Conservation (phyloP, 2,888 invertebrate species). For the Nymphalis polychloros region DNA sequence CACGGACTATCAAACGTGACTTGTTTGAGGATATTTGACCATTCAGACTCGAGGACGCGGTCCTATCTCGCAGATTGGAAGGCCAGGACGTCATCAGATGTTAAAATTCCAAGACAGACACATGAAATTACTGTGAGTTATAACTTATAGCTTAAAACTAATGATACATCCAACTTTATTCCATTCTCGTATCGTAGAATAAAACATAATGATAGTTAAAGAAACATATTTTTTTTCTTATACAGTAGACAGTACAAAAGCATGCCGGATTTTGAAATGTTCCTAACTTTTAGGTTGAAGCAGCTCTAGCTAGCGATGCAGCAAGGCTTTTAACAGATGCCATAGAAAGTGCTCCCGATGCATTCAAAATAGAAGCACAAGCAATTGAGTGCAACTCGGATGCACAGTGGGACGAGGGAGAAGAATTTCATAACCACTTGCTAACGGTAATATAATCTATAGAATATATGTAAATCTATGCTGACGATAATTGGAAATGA, state of each 20-base stretch:
- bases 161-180: neutral
- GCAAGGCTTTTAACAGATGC: conserved; percentile 31
- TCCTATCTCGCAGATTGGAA: conserved; percentile 78
- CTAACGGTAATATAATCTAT: conserved; percentile 21
- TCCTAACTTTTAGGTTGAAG: conserved; percentile 24
- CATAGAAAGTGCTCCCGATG: conserved; percentile 34
- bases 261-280: neutral
- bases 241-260: no score
- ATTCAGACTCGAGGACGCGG: conserved; percentile 74
- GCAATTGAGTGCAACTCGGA: conserved; percentile 60
- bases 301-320: conserved; percentile 31
- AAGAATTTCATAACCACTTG: conserved; percentile 27
- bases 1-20: conserved; percentile 86
- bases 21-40: conserved; percentile 85
- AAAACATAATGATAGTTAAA: no score
- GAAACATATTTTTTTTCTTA: no score
- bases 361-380: conserved; percentile 61
- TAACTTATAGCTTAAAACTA: neutral
- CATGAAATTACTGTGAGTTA: conserved; percentile 63
- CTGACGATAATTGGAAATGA: no score
- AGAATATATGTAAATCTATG: no score
- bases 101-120: conserved; percentile 60
- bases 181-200: no score
- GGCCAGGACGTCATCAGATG: conserved; percentile 44
- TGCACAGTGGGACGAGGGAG: conserved; percentile 59